Percentiles rank a stretch among this genome's conserved stretches.
phyloP scores from a whole-genome alignment of 53 echinoderm and acorn worm species.

The Mesocentrotus franciscanus region DNA sequence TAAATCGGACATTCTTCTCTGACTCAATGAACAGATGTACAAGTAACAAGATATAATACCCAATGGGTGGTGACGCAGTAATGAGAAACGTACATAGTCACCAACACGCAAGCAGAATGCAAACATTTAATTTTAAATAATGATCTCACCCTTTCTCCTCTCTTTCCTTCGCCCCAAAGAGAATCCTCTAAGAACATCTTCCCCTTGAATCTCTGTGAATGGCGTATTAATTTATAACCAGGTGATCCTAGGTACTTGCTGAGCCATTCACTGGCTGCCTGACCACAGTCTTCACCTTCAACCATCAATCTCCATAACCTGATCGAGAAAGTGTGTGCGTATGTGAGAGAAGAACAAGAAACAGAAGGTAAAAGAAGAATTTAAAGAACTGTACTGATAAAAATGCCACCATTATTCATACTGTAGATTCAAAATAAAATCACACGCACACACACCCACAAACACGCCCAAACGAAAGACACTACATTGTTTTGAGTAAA shows the following conservation, averaged over 20 bases:
- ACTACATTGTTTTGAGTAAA: too few species aligned
- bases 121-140: background rate
- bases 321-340: background rate
- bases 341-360: background rate
- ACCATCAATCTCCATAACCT: conserved; percentile 70
- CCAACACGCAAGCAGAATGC: too few species aligned
- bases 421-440: background rate
- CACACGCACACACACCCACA: background rate
- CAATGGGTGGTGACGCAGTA: background rate
- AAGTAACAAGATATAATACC: too few species aligned
- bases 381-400: background rate
- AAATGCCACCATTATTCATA: background rate
- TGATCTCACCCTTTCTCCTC: background rate
- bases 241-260: conserved; percentile 69
- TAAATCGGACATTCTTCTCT: too few species aligned
- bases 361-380: background rate
- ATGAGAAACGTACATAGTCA: background rate
- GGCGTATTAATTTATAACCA: conserved; percentile 65
- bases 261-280: conserved; percentile 70
- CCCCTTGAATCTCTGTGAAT: background rate
- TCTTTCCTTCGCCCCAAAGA: conserved; percentile 32
- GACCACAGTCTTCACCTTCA: conserved; percentile 73
- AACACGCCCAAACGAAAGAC: background rate
- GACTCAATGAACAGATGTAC: too few species aligned
- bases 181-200: conserved; percentile 24